Evolutionary conservation across 2,113 vertebrate species (phyloP).

Genomic region (Talpa occidentalis): DNA sequence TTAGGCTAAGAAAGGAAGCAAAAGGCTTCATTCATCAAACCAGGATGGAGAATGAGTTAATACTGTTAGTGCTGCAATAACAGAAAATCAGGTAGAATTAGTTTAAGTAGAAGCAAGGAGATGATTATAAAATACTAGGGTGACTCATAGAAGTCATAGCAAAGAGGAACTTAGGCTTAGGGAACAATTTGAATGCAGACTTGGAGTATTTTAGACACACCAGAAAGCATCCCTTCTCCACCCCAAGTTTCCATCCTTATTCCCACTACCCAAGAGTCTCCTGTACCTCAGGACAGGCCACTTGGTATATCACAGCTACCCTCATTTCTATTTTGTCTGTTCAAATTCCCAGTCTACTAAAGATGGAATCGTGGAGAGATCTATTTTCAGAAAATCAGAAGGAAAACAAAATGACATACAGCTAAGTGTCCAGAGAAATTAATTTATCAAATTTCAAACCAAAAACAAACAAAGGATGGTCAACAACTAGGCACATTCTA

Average conservation of each 20-base stretch:
- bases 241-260: neutral
- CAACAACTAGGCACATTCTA: neutral
- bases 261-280: neutral
- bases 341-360: neutral
- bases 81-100: neutral
- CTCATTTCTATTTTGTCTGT: neutral
- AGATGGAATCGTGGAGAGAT: neutral
- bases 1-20: neutral
- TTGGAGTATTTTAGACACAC: neutral
- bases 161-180: neutral
- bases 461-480: neutral
- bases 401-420: neutral
- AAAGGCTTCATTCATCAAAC: neutral
- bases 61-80: neutral
- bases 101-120: neutral
- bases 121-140: too few species aligned
- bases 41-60: too few species aligned
- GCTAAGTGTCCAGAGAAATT: neutral
- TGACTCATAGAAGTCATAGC: neutral
- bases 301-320: accelerated
- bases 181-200: neutral
- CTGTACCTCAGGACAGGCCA: neutral
- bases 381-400: neutral
- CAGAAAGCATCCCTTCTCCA: neutral
- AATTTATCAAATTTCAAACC: neutral